These are phyloP conservation scores for Subanguina moxae DNA, from an alignment of 1,140 invertebrate species.

Conservation along the genomic window DNA sequence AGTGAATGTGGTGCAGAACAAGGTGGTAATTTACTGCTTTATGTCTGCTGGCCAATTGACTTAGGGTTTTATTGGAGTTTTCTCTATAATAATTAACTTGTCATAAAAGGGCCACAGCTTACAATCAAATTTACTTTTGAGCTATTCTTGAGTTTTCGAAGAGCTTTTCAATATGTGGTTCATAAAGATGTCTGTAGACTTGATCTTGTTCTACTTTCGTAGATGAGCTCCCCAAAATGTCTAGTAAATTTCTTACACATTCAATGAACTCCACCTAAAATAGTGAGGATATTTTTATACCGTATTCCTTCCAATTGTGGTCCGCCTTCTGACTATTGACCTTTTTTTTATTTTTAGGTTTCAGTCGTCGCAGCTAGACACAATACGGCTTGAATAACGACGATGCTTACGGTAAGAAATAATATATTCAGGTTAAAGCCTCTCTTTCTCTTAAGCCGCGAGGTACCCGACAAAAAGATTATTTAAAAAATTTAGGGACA, in stretches of 20 bases:
- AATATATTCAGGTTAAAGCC: too few relatives aligned
- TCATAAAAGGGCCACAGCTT: too few relatives aligned
- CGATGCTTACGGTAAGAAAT: too few relatives aligned
- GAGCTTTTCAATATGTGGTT: slow-evolving; percentile 13
- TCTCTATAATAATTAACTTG: not conserved
- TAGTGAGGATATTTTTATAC: too few relatives aligned
- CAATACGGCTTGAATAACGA: too few relatives aligned
- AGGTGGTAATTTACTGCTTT: slow-evolving; percentile 45
- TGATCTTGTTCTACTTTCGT: slow-evolving; percentile 1
- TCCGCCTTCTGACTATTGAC: too few relatives aligned
- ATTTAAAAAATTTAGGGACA: too few relatives aligned
- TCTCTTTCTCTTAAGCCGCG: too few relatives aligned
- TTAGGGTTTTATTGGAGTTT: slow-evolving; percentile 18
- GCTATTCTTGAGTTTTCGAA: slow-evolving; percentile 13
- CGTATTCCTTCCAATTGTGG: too few relatives aligned
- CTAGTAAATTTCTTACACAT: slow-evolving; percentile 25
- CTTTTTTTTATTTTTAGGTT: too few relatives aligned
- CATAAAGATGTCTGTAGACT: slow-evolving; percentile 6
- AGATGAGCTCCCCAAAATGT: slow-evolving; percentile 9
- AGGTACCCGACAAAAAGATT: too few relatives aligned
- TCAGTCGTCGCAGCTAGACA: too few relatives aligned
- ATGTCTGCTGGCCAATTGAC: slow-evolving; percentile 26
- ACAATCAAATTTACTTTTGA: not conserved
- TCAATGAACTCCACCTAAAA: slow-evolving; percentile 21
- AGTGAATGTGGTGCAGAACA: slow-evolving; percentile 39